A percentile compares a stretch with the other conserved stretches of the same genome.
Evolutionary conservation across 2,797 vertebrate species (phyloP).

Genomic region (Sciaenops ocellatus): DNA sequence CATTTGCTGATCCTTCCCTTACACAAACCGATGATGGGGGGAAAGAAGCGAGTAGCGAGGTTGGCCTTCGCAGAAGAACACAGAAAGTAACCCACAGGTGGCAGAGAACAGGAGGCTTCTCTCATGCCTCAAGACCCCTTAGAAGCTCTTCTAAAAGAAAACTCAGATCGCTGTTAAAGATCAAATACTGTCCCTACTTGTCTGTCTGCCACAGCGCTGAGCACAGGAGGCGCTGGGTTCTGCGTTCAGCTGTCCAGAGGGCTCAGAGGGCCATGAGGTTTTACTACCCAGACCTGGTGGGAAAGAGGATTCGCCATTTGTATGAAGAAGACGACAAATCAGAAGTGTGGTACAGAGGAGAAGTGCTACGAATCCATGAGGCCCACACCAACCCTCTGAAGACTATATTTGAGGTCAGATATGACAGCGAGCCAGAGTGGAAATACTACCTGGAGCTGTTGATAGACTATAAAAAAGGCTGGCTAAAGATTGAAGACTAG

Average conservation of each 20-base stretch:
- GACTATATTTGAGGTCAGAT: slow-evolving; percentile 88
- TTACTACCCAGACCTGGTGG: slow-evolving; percentile 87
- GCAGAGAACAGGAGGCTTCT: slow-evolving; percentile 53
- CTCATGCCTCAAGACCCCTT: slow-evolving; percentile 54
- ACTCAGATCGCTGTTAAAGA: slow-evolving; percentile 73
- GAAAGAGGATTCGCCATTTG: slow-evolving; percentile 86
- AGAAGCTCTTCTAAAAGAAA: slow-evolving; percentile 65
- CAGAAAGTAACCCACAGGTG: slow-evolving; percentile 43
- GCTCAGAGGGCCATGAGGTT: slow-evolving; percentile 67
- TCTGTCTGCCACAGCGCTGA: slow-evolving; percentile 76
- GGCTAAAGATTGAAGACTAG: slow-evolving; percentile 87
- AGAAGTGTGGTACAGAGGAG: slow-evolving; percentile 88
- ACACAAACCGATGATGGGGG: slow-evolving; percentile 16
- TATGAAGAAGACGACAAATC: slow-evolving; percentile 90
- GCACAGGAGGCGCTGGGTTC: slow-evolving; percentile 79
- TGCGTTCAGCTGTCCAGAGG: slow-evolving; percentile 79
- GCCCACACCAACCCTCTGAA: slow-evolving; percentile 85
- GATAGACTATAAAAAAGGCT: slow-evolving; percentile 90
- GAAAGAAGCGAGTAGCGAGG: not conserved
- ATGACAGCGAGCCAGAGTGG: slow-evolving; percentile 90
- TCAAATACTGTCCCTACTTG: slow-evolving; percentile 86
- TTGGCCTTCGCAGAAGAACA: slow-evolving; percentile 34
- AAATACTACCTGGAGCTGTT: slow-evolving; percentile 90
- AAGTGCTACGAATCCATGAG: slow-evolving; percentile 85
- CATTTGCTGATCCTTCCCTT: slow-evolving; percentile 21